A percentile compares a stretch with the other conserved stretches of the same genome.
Conservation (phyloP, 2,797 vertebrate genomes). For the Fistularia commersonii region DNA sequence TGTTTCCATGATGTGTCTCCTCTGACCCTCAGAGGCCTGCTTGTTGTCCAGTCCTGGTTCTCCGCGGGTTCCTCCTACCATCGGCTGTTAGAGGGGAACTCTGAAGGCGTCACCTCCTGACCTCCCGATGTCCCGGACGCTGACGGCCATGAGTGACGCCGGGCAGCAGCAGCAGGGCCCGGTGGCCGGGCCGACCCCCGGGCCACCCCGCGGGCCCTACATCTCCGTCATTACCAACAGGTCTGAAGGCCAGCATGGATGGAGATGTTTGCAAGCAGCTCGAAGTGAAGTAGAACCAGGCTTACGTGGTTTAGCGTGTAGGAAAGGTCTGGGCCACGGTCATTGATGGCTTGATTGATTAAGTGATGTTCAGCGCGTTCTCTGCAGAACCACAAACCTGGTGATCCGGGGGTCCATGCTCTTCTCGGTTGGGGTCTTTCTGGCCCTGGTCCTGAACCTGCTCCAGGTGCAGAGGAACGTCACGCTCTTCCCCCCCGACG, state of each 20-base stretch:
- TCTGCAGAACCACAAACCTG: constrained; percentile 81
- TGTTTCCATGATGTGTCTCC: too few relatives aligned
- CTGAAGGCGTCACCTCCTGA: constrained; percentile 6
- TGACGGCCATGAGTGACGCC: constrained; percentile 53
- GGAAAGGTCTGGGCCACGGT: too few relatives aligned
- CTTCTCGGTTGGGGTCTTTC: constrained; percentile 88
- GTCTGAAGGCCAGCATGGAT: constrained; percentile 17
- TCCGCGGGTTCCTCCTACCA: too few relatives aligned
- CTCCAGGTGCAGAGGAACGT: constrained; percentile 94
- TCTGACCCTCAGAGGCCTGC: too few relatives aligned
- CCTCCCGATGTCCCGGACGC: constrained; percentile 37
- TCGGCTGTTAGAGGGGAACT: too few relatives aligned
- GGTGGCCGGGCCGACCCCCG: constrained; percentile 7
- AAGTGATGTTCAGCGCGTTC: too few relatives aligned
- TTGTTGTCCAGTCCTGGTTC: too few relatives aligned
- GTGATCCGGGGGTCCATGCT: constrained; percentile 90
- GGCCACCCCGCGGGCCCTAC: constrained; percentile 73
- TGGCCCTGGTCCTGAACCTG: constrained; percentile 94
- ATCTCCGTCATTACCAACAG: constrained; percentile 83
- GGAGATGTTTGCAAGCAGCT: too few relatives aligned
- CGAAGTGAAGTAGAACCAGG: too few relatives aligned
- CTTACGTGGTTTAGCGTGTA: too few relatives aligned
- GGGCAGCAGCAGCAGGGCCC: constrained; percentile 27
- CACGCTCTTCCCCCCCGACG: constrained; percentile 94
- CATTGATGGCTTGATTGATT: too few relatives aligned